These are phyloP conservation scores for Eleutherodactylus coqui DNA, from an alignment of 2,797 vertebrate genomes.

Conservation along the genomic window DNA sequence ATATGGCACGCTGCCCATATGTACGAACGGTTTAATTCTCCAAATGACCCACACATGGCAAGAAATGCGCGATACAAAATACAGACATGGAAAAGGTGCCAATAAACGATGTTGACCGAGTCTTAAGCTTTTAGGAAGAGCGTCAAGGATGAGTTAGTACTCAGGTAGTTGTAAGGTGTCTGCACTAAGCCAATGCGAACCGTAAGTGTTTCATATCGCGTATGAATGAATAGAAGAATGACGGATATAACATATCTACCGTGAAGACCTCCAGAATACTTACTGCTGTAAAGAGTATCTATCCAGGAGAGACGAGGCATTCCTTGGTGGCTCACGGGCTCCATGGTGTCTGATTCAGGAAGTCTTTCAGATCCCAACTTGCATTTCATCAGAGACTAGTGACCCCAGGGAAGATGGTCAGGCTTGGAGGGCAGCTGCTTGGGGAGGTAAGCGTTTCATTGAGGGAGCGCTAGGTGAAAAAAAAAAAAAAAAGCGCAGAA, in stretches of 20 bases:
- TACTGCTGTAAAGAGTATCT: slow-evolving; percentile 98
- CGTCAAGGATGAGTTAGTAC: neutral
- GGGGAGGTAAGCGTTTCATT: slow-evolving; percentile 41
- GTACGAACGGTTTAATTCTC: neutral
- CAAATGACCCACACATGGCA: neutral
- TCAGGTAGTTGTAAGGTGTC: neutral
- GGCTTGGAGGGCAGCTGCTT: slow-evolving; percentile 4
- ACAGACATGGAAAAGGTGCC: neutral
- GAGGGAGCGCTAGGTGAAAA: slow-evolving; percentile 17
- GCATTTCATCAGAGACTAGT: slow-evolving; percentile 51
- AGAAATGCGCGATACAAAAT: neutral
- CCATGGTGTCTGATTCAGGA: slow-evolving; percentile 80
- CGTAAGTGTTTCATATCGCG: too few relatives aligned
- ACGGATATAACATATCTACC: neutral
- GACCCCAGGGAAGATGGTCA: slow-evolving; percentile 15
- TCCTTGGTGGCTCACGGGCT: slow-evolving; percentile 91
- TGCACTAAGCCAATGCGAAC: neutral
- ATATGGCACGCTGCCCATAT: neutral
- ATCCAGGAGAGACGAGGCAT: slow-evolving; percentile 97
- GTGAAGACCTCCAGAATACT: slow-evolving; percentile 61
- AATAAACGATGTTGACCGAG: neutral
- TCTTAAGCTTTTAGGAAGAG: neutral
- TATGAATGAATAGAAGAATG: neutral
- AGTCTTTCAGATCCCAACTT: slow-evolving; percentile 63
- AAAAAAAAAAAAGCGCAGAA: slow-evolving; percentile 30